Evolutionary conservation across 2,797 vertebrate genomes (phyloP), one percentile per base, ranked within the genome.

Genomic region (Mormyrops boulengeri): DNA sequence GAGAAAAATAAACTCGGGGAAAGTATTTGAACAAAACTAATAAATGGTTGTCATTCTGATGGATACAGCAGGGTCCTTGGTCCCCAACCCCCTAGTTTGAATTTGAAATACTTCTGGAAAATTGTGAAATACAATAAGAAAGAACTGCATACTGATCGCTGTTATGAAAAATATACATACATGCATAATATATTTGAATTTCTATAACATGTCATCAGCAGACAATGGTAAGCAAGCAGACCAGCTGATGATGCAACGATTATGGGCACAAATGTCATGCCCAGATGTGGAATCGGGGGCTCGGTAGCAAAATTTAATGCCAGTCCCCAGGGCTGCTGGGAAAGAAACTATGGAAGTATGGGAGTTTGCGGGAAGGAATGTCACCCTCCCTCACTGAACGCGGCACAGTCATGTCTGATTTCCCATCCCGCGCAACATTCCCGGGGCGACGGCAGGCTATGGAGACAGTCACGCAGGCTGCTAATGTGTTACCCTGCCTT

Each of bases 401-500:
- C 3, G 11, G 69, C 14, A 11, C 69, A 55, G 53, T 69, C 55
- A 26, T 57, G 60, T 86, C 82, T 49, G 14, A 88, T 89, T 77
- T 44, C 88, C 62, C 62, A 77, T 87, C 77, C 49, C 62, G 55
- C 9, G 82, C 62, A 6, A 52, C 80, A 60, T 3, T 1, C 49
- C 66, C 22, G 5, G 22, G 69, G 62, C 77, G 55, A 77, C 34
- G 38, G 85, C 34, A 49, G 85, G 17, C 90, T 52, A 0, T 34
- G 62, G 22, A 88, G 50, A 82, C 88, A 34, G 87, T 62, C 69
- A 82, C 52, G 87, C 53, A 80, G 88, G 6, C 53, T n/a, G 66
- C 88, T 50, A 87, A 80, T 77, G 41, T 62, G 52, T 87, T 89
- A 62, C 41, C n/a, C 84, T 53, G 85, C 82, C 49, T 82, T 66